Evolutionary conservation across 2,113 vertebrate species (phyloP), one percentile per base, ranked within the genome.

Genomic region (Nestor notabilis): DNA sequence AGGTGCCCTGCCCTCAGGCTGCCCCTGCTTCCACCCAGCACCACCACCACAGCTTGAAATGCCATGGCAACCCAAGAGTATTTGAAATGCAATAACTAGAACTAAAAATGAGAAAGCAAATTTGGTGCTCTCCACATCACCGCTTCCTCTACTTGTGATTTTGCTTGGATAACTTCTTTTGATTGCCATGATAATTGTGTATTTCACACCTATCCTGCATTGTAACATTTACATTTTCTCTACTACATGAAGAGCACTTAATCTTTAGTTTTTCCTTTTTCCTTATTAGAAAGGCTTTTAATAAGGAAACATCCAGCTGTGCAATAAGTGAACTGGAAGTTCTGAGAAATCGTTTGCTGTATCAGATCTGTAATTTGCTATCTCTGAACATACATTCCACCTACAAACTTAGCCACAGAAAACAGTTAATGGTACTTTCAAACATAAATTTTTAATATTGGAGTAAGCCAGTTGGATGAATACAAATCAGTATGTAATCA

Each of bases 281-380:
- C 20, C 33, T 56, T 21, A 21, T 21, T 56, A 35, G 23, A 56
- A 53, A 76, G 16, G 11, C n/a, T 83, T 82, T 79, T 44, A 52
- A 13, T 13, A 35, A 14, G 11, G 37, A 63, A 70, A 70, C 28
- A 77, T 63, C 33, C 52, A 60, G 21, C 53, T 78, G 17, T 55
- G 60, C 33, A 91, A 58, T 13, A 91, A 92, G 70, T 11, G 53
- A 90, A 70, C 43, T 63, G 35, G 13, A 83, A 87, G 44, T 31
- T 39, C 31, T 9, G 28, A 72, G 11, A 29, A 86, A 60, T 2
- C 56, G 27, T 52, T 81, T 60, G 31, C 4, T 82, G 0, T 23
- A 44, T 31, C 55, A 91, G 29, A 29, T 70, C 14, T 74, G n/a
- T 19, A 49, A 25, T 95, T 93, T 95, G 95, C 90, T 96, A 69